A percentile compares a stretch with the other conserved stretches of the same genome.
Conservation (phyloP, 2,888 invertebrate genomes). For the Monochamus alternatus region DNA sequence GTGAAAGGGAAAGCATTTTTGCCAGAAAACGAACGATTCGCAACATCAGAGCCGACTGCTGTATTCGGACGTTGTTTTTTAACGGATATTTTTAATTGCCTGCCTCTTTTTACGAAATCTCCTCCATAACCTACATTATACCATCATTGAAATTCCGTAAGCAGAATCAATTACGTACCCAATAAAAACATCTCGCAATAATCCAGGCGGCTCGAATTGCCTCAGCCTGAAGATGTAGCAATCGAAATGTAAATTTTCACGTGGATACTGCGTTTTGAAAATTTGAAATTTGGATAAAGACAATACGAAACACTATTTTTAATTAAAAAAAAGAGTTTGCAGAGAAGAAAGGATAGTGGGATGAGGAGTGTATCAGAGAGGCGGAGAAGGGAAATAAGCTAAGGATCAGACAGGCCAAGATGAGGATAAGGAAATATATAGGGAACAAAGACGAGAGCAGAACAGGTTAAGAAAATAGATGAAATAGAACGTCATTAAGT, state of each 20-base stretch:
- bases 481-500: too few relatives aligned
- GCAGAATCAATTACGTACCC: neutral
- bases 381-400: too few relatives aligned
- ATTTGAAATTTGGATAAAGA: too few relatives aligned
- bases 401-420: too few relatives aligned
- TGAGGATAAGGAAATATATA: too few relatives aligned
- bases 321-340: too few relatives aligned
- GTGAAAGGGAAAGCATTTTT: neutral
- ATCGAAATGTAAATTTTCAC: neutral
- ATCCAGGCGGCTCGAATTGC: neutral
- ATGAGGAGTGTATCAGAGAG: too few relatives aligned
- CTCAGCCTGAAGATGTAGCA: conserved; percentile 5
- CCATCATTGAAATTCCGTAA: conserved; percentile 3
- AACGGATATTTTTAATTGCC: neutral
- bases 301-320: too few relatives aligned
- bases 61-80: neutral
- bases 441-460: too few relatives aligned
- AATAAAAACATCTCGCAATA: conserved; percentile 14
- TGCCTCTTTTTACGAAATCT: neutral
- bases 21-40: neutral
- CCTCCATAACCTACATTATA: neutral
- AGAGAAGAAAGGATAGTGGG: too few relatives aligned
- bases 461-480: too few relatives aligned
- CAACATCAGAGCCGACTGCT: neutral
- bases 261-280: too few relatives aligned